Evolutionary conservation across 53 echinoderm and acorn worm genomes (phyloP).

Genomic region (Arbacia lixula): DNA sequence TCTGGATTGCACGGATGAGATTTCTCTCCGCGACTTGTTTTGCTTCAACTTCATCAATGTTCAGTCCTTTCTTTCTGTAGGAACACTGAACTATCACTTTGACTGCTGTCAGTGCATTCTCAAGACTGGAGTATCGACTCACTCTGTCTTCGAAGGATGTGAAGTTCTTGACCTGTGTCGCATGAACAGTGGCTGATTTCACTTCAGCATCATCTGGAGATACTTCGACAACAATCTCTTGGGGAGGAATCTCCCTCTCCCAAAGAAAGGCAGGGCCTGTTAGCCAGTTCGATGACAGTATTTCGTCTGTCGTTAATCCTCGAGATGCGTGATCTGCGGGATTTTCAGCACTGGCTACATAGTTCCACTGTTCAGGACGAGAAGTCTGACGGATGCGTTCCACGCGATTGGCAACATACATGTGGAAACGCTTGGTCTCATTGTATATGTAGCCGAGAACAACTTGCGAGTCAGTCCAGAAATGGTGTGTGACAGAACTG

Average conservation of each 20-base stretch:
- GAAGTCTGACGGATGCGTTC: constrained; percentile 59
- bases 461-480: constrained; percentile 72
- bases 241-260: no score
- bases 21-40: no score
- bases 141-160: no score
- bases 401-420: constrained; percentile 72
- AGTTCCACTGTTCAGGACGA: constrained; percentile 61
- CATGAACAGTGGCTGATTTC: no score
- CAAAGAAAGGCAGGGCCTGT: constrained; percentile 56
- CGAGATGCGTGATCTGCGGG: constrained; percentile 66
- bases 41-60: no score
- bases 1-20: no score
- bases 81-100: not conserved
- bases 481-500: no score
- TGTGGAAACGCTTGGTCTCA: constrained; percentile 63
- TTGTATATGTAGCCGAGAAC: constrained; percentile 72
- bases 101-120: not conserved
- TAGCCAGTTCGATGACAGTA: constrained; percentile 46
- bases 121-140: not conserved
- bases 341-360: constrained; percentile 52
- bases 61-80: not conserved
- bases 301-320: constrained; percentile 15
- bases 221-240: no score
- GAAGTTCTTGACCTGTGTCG: no score
- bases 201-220: no score